Conservation (phyloP, 2,888 invertebrate genomes). For the Drosophila gaucha region DNA sequence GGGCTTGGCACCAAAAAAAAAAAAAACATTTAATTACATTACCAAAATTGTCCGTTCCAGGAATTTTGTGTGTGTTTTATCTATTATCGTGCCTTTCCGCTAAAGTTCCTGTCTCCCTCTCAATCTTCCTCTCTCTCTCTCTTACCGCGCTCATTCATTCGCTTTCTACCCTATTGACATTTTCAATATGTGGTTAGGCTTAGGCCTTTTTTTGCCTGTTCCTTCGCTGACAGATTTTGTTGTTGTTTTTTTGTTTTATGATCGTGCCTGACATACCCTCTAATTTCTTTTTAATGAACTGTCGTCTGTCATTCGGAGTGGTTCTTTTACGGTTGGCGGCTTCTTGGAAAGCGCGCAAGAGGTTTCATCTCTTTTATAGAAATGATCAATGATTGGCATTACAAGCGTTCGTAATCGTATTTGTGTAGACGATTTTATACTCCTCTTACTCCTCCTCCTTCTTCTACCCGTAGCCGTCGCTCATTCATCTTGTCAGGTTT, state of each 20-base stretch:
- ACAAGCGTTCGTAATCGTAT: constrained; percentile 48
- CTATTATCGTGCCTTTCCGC: constrained; percentile 29
- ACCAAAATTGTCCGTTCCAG: constrained; percentile 26
- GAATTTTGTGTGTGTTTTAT: constrained; percentile 27
- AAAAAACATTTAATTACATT: constrained; percentile 25
- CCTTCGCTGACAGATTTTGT: constrained; percentile 15
- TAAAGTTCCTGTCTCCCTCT: constrained; percentile 25
- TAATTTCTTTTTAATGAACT: constrained; percentile 66
- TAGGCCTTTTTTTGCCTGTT: constrained; percentile 7
- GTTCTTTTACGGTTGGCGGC: constrained; percentile 5
- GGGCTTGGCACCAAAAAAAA: neutral
- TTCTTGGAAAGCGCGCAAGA: constrained; percentile 41
- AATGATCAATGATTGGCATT: constrained; percentile 56
- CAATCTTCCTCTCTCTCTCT: neutral
- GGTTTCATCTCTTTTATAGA: constrained; percentile 18
- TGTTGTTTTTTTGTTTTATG: constrained; percentile 18
- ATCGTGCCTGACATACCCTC: constrained; percentile 29
- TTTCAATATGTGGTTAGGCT: constrained; percentile 23
- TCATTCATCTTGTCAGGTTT: constrained; percentile 16
- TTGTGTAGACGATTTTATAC: constrained; percentile 6
- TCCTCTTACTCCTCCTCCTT: neutral
- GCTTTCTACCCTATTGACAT: constrained; percentile 1
- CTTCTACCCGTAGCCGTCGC: neutral
- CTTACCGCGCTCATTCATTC: neutral
- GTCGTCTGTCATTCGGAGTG: constrained; percentile 43